Conservation (phyloP, 64 coral and sea anemone genomes). For the Montipora sp. region DNA sequence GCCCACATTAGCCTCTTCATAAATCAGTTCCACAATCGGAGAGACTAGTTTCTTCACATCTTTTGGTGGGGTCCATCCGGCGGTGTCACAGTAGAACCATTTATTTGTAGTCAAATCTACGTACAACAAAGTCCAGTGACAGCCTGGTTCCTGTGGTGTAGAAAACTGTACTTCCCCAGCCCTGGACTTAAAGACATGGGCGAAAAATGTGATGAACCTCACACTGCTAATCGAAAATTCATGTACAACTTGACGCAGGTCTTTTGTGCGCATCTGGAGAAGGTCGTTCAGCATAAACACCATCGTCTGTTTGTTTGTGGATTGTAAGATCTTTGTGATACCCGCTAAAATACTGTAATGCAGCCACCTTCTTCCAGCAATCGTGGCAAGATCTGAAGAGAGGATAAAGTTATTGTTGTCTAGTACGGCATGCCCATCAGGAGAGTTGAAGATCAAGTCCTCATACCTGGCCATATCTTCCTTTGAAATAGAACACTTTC, state of each 20-base stretch:
- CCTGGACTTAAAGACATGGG: slow-evolving; percentile 4
- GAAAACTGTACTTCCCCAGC: background rate
- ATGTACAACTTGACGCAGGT: background rate
- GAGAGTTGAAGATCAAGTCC: slow-evolving; percentile 12
- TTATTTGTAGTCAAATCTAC: slow-evolving; percentile 60
- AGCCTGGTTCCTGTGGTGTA: slow-evolving; percentile 35
- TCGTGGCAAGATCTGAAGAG: slow-evolving; percentile 44
- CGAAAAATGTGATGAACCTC: slow-evolving; percentile 22
- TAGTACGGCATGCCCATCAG: slow-evolving; percentile 30
- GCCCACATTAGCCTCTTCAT: background rate
- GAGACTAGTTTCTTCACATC: slow-evolving; percentile 1
- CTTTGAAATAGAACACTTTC: slow-evolving; percentile 26
- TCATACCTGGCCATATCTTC: slow-evolving; percentile 6
- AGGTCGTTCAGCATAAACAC: slow-evolving; percentile 57
- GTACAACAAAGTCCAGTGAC: slow-evolving; percentile 65
- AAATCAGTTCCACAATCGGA: slow-evolving; percentile 12
- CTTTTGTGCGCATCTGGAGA: slow-evolving; percentile 30
- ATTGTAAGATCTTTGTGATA: slow-evolving; percentile 33
- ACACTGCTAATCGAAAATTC: background rate
- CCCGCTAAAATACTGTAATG: slow-evolving; percentile 12
- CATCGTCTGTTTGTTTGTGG: background rate
- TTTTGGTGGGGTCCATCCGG: slow-evolving; percentile 43
- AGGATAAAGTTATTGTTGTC: slow-evolving; percentile 39
- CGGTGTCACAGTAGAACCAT: slow-evolving; percentile 72
- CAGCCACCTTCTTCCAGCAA: slow-evolving; percentile 44